Percentiles rank a stretch among this genome's conserved stretches.
phyloP scores from a whole-genome alignment of 37 sponge, comb jelly and placozoan species.

The Lycopodina hypogea region DNA sequence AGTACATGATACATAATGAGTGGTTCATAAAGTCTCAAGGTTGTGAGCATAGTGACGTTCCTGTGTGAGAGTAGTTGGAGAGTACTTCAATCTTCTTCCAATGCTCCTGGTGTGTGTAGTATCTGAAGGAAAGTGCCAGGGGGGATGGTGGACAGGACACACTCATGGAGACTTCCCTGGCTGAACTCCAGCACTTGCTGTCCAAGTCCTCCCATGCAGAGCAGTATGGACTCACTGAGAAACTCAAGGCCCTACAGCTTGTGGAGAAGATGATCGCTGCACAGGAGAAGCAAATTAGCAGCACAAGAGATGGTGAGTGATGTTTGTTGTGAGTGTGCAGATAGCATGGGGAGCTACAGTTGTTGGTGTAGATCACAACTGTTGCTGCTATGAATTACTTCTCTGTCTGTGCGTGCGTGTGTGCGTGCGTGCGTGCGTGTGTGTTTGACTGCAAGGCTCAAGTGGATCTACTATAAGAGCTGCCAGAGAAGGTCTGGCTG shows the following conservation, averaged over 20 bases:
- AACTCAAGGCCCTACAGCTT: conserved; percentile 25
- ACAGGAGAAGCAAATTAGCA: conserved; percentile 24
- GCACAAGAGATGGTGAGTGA: neutral
- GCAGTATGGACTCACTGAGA: neutral
- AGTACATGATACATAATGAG: too few relatives aligned
- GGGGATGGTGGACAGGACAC: too few relatives aligned
- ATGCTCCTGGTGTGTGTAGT: too few relatives aligned
- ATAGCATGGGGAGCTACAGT: neutral
- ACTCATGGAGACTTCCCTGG: neutral
- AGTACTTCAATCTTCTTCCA: too few relatives aligned
- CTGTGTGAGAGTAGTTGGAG: too few relatives aligned
- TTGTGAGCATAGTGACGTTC: too few relatives aligned
- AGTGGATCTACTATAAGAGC: neutral
- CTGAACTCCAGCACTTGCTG: neutral
- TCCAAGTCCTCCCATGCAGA: neutral
- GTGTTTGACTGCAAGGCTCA: neutral
- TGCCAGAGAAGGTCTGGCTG: neutral
- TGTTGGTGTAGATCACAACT: too few relatives aligned
- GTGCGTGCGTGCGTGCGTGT: neutral
- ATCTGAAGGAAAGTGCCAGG: too few relatives aligned
- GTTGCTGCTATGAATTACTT: too few relatives aligned
- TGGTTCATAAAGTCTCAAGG: too few relatives aligned
- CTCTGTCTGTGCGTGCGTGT: neutral
- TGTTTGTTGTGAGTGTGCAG: neutral
- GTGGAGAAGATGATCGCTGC: conserved; percentile 30